Percentiles rank a stretch among this genome's conserved stretches.
phyloP scores from a whole-genome alignment of 2,797 vertebrate species.

The Liparis tanakae region DNA sequence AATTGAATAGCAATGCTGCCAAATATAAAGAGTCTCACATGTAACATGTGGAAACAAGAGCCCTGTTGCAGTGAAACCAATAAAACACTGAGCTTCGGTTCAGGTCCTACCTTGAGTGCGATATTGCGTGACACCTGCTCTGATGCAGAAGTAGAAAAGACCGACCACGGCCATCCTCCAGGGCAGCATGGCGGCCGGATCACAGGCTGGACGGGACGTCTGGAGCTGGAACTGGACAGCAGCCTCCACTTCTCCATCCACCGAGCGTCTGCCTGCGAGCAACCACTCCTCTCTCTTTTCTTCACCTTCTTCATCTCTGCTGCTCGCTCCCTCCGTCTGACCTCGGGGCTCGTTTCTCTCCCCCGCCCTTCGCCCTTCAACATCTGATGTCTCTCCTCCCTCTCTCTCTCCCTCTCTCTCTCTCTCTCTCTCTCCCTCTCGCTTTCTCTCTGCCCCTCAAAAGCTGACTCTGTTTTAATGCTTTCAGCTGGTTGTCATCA shows the following conservation, averaged over 20 bases:
- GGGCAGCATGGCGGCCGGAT: constrained; percentile 49
- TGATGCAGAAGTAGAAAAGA: constrained; percentile 57
- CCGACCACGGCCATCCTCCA: constrained; percentile 45
- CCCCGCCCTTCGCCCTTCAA: constrained; percentile 26
- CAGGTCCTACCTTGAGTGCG: constrained; percentile 53
- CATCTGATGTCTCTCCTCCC: constrained; percentile 28
- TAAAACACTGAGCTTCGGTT: neutral
- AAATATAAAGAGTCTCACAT: neutral
- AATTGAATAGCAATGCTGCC: neutral
- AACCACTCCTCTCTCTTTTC: constrained; percentile 13
- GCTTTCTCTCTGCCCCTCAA: neutral
- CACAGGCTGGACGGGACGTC: neutral
- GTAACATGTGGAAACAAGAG: neutral
- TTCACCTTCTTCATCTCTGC: constrained; percentile 15
- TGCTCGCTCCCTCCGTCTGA: constrained; percentile 6
- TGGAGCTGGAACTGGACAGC: neutral
- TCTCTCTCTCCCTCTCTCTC: constrained; percentile 12
- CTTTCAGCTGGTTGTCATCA: constrained; percentile 60
- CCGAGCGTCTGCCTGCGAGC: neutral
- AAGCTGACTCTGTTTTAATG: constrained; percentile 13
- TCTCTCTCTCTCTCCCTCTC: constrained; percentile 3
- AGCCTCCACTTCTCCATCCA: neutral
- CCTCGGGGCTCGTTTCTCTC: constrained; percentile 22
- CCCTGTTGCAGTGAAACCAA: neutral
- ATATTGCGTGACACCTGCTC: constrained; percentile 9